A percentile compares a stretch with the other conserved stretches of the same genome.
These are phyloP conservation scores for Lindbergichthys nudifrons DNA, from an alignment of 2,797 vertebrate species.

Conservation along the genomic window DNA sequence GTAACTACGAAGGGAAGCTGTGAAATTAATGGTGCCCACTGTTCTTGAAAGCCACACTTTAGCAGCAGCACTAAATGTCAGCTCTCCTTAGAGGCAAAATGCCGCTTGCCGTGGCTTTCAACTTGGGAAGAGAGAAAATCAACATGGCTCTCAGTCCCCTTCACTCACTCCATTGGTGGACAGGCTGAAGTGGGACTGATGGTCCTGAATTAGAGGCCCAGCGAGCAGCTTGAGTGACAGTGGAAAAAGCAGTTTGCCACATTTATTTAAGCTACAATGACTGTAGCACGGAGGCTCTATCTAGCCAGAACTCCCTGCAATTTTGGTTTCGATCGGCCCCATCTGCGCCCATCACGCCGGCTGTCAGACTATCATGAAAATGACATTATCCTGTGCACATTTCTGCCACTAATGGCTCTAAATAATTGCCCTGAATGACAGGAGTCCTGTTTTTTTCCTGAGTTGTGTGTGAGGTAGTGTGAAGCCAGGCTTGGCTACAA, in stretches of 20 bases:
- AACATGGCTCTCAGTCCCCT: slow-evolving; percentile 33
- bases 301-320: slow-evolving; percentile 64
- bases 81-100: slow-evolving; percentile 72
- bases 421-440: slow-evolving; percentile 61
- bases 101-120: slow-evolving; percentile 59
- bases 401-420: slow-evolving; percentile 67
- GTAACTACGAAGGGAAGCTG: slow-evolving; percentile 61
- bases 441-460: slow-evolving; percentile 27
- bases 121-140: slow-evolving; percentile 54
- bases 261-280: slow-evolving; percentile 59
- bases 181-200: slow-evolving; percentile 68
- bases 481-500: slow-evolving; percentile 22
- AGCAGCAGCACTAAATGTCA: slow-evolving; percentile 77
- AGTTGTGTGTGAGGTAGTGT: slow-evolving; percentile 29
- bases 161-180: slow-evolving; percentile 45
- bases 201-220: slow-evolving; percentile 71
- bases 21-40: slow-evolving; percentile 75
- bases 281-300: slow-evolving; percentile 38
- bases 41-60: slow-evolving; percentile 72
- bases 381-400: slow-evolving; percentile 60
- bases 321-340: slow-evolving; percentile 60
- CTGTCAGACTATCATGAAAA: slow-evolving; percentile 68
- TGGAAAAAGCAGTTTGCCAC: slow-evolving; percentile 66
- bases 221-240: slow-evolving; percentile 63
- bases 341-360: slow-evolving; percentile 58